phyloP scores from a whole-genome alignment of 2,113 vertebrate species.

The Chaetops frenatus region DNA sequence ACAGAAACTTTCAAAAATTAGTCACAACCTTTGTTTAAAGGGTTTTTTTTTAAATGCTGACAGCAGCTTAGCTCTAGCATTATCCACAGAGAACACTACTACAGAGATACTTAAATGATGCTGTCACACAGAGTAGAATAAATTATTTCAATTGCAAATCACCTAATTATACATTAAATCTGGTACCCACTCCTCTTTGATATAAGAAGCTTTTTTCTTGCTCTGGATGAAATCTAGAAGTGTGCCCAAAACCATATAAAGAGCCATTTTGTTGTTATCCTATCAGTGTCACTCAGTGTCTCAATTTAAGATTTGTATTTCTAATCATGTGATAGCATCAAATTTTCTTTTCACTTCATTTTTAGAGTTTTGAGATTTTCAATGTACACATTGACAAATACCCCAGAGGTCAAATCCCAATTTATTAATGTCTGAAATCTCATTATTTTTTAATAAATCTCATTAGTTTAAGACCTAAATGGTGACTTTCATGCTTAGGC shows the following conservation, averaged over 20 bases:
- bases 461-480: conserved; percentile 2
- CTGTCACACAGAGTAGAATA: background rate
- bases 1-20: background rate
- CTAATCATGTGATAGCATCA: background rate
- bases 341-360: background rate
- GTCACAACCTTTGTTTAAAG: background rate
- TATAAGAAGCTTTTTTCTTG: background rate
- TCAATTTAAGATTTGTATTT: background rate
- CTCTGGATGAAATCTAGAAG: background rate
- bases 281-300: background rate
- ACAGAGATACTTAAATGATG: background rate
- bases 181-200: background rate
- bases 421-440: conserved; percentile 23
- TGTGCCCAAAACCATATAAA: background rate
- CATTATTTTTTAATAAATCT: conserved; percentile 13
- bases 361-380: background rate
- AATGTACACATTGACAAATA: background rate
- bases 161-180: background rate
- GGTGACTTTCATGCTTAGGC: background rate
- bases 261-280: background rate
- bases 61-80: background rate
- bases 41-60: background rate
- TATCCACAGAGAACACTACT: background rate
- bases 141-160: conserved; percentile 29
- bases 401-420: background rate